Base-by-base conservation (phyloP, 2,113 vertebrate species). In the Pygoscelis adeliae region DNA sequence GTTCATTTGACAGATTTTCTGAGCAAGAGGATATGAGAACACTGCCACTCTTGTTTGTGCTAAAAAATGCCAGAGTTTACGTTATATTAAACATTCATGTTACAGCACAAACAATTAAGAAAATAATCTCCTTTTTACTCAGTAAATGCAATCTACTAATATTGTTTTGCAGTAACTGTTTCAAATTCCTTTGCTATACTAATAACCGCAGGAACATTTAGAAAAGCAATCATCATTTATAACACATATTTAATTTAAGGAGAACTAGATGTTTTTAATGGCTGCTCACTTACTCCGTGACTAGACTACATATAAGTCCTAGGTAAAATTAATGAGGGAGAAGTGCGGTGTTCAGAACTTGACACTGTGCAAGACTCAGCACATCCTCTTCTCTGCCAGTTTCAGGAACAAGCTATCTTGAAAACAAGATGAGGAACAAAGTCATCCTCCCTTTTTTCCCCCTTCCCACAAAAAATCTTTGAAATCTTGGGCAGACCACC, bases 111-210 rank as follows among this genome's bases (percentile, higher is more conserved):
- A 58, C 14, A 56, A 79, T 87, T 66, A 55, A 49, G 34, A 65
- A 63, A n/a, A 53, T 50, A 1, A 27, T 76, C 29, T 87, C 25
- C 10, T 81, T 89, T 90, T 72, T 49, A 66, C 32, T 55, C 49
- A 65, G 34, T 74, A 89, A 78, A 79, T 85, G 46, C 29, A 71
- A 59, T 70, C 62, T 89, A 50, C 27, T 70, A 74, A 87, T 44
- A 59, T 9, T 87, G 26, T 72, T 95, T 93, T 92, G 66, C 69
- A 61, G 32, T 79, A 46, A 50, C 9, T 70, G 44, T 81, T 93
- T 97, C 66, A 59, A 70, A 79, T 67, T 83, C 46, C n/a, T 96
- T 87, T 91, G 38, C 82, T 95, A 36, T 83, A 59, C 34, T 78
- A 84, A 74, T 87, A 95, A 79, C 56, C 36, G 9, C 67, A 53